Percentiles rank a stretch among this genome's conserved stretches.
Conservation (phyloP, 2,888 invertebrate genomes). For the Calameuta filiformis region DNA sequence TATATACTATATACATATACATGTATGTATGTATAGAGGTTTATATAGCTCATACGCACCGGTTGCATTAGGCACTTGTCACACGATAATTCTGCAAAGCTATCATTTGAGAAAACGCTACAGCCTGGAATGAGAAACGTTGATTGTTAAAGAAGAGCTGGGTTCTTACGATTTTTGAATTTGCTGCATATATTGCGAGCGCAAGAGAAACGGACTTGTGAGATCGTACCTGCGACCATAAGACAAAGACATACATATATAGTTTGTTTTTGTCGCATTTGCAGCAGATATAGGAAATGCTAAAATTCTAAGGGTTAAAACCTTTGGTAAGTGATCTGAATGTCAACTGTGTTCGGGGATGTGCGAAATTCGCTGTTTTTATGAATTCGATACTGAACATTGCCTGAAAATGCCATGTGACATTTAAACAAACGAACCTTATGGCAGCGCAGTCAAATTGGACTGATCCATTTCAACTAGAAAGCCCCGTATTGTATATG, state of each 20-base stretch:
- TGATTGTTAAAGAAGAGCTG: not conserved
- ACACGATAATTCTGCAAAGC: not conserved
- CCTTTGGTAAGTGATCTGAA: not conserved
- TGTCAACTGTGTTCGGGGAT: not conserved
- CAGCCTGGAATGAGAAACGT: not conserved
- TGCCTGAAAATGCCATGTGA: not conserved
- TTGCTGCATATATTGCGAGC: not conserved
- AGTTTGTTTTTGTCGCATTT: not conserved
- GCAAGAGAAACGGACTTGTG: not conserved
- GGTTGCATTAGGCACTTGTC: not conserved
- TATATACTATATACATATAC: conserved; percentile 15
- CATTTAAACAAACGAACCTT: not conserved
- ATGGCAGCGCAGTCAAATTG: not conserved
- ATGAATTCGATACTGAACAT: not conserved
- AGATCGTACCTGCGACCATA: not conserved
- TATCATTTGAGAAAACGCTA: not conserved
- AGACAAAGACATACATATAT: not conserved
- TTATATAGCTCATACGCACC: not conserved
- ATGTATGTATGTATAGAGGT: conserved; percentile 38
- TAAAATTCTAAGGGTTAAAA: not conserved
- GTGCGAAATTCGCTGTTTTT: not conserved
- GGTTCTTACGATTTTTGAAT: not conserved
- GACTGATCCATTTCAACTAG: not conserved
- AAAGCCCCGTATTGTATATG: not conserved
- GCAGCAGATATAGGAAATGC: not conserved